phyloP scores from a whole-genome alignment of 1,140 invertebrate genomes.

The Branchinecta lynchi region DNA sequence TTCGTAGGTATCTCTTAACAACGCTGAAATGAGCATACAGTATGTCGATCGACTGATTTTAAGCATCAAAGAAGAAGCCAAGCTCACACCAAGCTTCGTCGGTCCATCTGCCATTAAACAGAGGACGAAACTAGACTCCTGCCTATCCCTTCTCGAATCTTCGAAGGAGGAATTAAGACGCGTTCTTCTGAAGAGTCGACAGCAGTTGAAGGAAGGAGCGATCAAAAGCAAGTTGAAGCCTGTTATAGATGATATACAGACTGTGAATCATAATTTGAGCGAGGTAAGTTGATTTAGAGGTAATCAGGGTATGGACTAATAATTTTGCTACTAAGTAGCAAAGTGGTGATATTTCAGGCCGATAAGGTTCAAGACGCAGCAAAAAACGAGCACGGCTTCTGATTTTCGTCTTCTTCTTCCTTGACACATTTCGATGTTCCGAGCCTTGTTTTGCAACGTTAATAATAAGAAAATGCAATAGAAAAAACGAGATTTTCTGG shows the following conservation, averaged over 20 bases:
- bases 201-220: constrained; percentile 60
- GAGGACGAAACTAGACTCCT: constrained; percentile 54
- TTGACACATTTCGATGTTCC: too few relatives aligned
- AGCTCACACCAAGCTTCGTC: constrained; percentile 41
- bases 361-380: too few relatives aligned
- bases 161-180: constrained; percentile 57
- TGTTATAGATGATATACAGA: constrained; percentile 65
- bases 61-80: constrained; percentile 25
- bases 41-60: constrained; percentile 59
- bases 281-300: constrained; percentile 40
- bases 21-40: constrained; percentile 79
- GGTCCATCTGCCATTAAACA: constrained; percentile 34
- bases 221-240: constrained; percentile 74
- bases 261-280: constrained; percentile 57
- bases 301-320: too few relatives aligned
- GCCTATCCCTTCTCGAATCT: constrained; percentile 53
- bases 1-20: constrained; percentile 67
- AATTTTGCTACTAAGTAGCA: too few relatives aligned
- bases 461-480: too few relatives aligned
- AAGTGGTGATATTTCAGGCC: too few relatives aligned
- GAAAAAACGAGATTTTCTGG: too few relatives aligned
- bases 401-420: too few relatives aligned
- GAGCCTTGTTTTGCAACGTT: too few relatives aligned
- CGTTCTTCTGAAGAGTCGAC: constrained; percentile 66
- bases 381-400: too few relatives aligned